Percentiles rank a stretch among this genome's conserved stretches.
Evolutionary conservation across 2,113 vertebrate species (phyloP).

Genomic region (Hemichromis elongatus): DNA sequence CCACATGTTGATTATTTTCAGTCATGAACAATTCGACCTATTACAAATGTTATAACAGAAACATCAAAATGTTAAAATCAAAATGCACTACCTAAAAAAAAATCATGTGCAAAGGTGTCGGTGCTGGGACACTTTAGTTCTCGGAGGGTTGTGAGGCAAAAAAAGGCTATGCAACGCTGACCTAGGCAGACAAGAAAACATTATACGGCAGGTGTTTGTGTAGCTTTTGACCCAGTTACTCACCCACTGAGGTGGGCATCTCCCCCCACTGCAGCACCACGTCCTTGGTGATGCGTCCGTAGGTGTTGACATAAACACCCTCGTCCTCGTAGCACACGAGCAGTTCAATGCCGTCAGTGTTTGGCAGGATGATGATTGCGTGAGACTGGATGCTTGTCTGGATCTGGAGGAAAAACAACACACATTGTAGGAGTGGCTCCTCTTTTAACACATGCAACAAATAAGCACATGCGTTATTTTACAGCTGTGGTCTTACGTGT

Average conservation of each 20-base stretch:
- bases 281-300: slow-evolving; percentile 97
- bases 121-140: neutral
- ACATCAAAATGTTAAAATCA: too few species aligned
- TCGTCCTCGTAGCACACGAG: slow-evolving; percentile 98
- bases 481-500: slow-evolving; percentile 80
- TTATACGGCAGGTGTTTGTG: neutral
- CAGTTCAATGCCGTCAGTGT: slow-evolving; percentile 97
- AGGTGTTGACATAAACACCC: slow-evolving; percentile 97
- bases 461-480: neutral
- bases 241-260: slow-evolving; percentile 99
- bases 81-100: neutral
- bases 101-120: neutral
- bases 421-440: neutral
- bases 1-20: neutral
- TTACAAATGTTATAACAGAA: neutral
- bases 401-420: slow-evolving; percentile 75
- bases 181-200: neutral
- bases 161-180: neutral
- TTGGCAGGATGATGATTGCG: slow-evolving; percentile 97
- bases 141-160: neutral
- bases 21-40: neutral
- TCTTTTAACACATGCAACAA: neutral
- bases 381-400: slow-evolving; percentile 95
- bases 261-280: slow-evolving; percentile 99
- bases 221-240: slow-evolving; percentile 30